Conservation (phyloP, 2,113 vertebrate genomes). For the Cariama cristata region DNA sequence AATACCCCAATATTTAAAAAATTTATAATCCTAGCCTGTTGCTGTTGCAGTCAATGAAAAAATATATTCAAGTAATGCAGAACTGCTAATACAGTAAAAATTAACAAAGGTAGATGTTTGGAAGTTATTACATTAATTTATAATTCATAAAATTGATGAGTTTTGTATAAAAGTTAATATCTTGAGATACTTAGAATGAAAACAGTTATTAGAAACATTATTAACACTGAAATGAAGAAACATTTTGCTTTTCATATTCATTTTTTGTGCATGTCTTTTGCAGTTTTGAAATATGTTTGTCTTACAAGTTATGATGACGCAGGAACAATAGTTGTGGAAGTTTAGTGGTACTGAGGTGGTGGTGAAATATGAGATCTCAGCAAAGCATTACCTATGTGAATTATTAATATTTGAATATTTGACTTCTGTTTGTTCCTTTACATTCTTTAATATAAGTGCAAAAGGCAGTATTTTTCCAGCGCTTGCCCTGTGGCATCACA, state of each 20-base stretch:
- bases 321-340: background rate
- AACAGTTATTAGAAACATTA: background rate
- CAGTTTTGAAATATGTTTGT: background rate
- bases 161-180: background rate
- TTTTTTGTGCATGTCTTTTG: background rate
- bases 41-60: background rate
- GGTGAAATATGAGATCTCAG: background rate
- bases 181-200: background rate
- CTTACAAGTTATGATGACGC: fast-evolving
- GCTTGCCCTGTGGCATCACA: fast-evolving
- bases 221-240: background rate
- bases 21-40: background rate
- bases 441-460: background rate
- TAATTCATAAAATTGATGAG: constrained; percentile 17
- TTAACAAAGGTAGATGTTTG: background rate
- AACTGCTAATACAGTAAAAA: background rate
- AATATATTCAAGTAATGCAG: background rate
- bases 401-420: background rate
- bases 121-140: background rate
- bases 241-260: background rate
- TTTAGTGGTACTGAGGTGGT: background rate
- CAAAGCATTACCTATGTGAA: background rate
- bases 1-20: background rate
- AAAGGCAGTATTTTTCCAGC: background rate
- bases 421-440: background rate